Base-by-base conservation (phyloP, 2,888 invertebrate species). In the Noctua comes region DNA sequence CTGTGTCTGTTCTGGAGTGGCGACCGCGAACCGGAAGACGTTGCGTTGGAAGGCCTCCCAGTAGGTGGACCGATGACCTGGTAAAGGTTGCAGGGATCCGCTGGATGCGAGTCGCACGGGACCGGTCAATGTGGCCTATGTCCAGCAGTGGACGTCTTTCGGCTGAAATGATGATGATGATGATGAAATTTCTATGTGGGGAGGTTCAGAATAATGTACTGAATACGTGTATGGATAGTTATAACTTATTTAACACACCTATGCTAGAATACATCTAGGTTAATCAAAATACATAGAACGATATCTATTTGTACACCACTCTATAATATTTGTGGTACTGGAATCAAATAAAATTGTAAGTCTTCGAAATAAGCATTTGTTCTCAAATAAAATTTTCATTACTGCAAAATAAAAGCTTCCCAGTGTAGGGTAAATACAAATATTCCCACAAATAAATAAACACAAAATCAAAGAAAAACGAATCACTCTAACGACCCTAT, bases 391-490 rank as follows among this genome's bases (percentile, higher is more conserved):
- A 27, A 13, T 27, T 13, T 24, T 8, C n/a, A 16, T 27, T 27
- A 59, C 7, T 1, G 27, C 59, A 59, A 59, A 18, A 59, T 59
- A 27, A 59, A 59, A 59, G 27, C 62, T 31, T 62, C 31, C 27
- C 1, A 18, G 6, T 31, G 27, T 27, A 59, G 16, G 59, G 27
- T 18, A 51, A 46, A 46, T 31, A 51, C 2, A 59, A 68, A 54
- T 51, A 59, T 27, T 68, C 24, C 0, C 2, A 0, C 16, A 21
- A 46, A 36, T 31, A 82, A 64, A 64, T 40, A 68, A 70, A 71
- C 36, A 13, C 18, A 70, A 70, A 68, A 68, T 48, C 36, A 77
- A 80, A 68, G 51, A 40, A 62, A 68, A 68, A 68, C 10, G 13
- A 82, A 72, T 43, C 31, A 54, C 16, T 13, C 21, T 40, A 64